Percentiles rank a stretch among this genome's conserved stretches.
phyloP scores from a whole-genome alignment of 2,797 vertebrate species.

The Hafferia zeledoni region DNA sequence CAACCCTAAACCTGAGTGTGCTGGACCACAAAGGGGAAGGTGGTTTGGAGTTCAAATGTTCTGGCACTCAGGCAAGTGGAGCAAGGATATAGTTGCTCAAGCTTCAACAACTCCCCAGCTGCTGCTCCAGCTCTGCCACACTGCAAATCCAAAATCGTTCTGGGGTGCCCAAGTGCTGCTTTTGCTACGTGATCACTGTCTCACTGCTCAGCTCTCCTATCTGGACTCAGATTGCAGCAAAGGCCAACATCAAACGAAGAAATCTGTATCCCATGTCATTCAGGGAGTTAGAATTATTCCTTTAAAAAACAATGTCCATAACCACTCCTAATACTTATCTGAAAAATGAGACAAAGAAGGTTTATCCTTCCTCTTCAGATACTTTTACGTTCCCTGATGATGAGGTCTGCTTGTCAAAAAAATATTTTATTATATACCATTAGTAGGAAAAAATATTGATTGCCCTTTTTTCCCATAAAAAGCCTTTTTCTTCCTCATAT shows the following conservation, averaged over 20 bases:
- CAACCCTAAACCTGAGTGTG: background rate
- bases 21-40: background rate
- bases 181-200: background rate
- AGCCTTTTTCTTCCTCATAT: background rate
- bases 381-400: background rate
- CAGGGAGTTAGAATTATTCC: background rate
- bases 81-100: background rate
- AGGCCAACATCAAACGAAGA: background rate
- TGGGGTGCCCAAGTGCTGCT: background rate
- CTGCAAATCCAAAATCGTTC: background rate
- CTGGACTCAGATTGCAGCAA: background rate
- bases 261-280: background rate
- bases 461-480: background rate
- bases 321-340: background rate
- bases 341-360: background rate
- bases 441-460: background rate
- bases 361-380: background rate
- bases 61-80: background rate
- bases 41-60: background rate
- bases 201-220: background rate
- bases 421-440: background rate
- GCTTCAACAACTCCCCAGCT: conserved; percentile 17
- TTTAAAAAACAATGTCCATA: background rate
- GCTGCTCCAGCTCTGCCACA: background rate
- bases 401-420: background rate